Base-by-base conservation (phyloP, 2,113 vertebrate genomes). In the Salminus brasiliensis region DNA sequence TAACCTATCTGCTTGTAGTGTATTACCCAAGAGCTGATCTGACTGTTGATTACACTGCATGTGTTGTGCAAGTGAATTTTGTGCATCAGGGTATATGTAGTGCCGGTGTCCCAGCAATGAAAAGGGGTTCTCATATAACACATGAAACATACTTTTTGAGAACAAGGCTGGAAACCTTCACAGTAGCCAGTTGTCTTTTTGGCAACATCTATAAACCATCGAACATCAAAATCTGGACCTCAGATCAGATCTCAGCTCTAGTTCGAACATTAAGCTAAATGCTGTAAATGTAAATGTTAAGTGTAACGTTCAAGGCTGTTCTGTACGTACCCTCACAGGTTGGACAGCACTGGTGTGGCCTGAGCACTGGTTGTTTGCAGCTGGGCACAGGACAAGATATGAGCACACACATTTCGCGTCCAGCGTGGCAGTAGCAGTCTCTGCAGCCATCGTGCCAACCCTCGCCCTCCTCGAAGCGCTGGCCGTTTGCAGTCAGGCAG, bases 371-470 rank as follows among this genome's bases (percentile, higher is more conserved):
- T 41, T 89, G 79, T n/a, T 87, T 73, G 25, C 94, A 95, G 87
- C 87, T 87, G 78, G 93, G 94, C 34, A 90, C 91, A 0, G 91
- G 88, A 68, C 94, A 95, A 63, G 92, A 91, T 74, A 95, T 95
- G 78, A 95, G 89, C 41, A 95, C 91, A 36, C 94, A 95, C 93
- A 95, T 95, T 86, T 95, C 94, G 27, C 91, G 87, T 7, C 92
- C 93, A 0, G 84, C 85, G 36, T 93, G 89, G 84, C 94, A 95
- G 87, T 89, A 94, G 80, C 94, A 95, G 86, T 95, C 93, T 0
- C 94, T 87, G 13, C 94, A 94, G 65, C 94, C 94, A 1, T 95
- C 94, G 5, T 95, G 93, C 94, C 94, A 95, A 80, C 89, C 80
- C 30, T 92, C 87, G 0, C 92, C 93, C 32, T 94, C 92, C 81